Percentiles rank a stretch among this genome's conserved stretches.
Conservation (phyloP, 1,140 invertebrate genomes). For the Halictus rubicundus region DNA sequence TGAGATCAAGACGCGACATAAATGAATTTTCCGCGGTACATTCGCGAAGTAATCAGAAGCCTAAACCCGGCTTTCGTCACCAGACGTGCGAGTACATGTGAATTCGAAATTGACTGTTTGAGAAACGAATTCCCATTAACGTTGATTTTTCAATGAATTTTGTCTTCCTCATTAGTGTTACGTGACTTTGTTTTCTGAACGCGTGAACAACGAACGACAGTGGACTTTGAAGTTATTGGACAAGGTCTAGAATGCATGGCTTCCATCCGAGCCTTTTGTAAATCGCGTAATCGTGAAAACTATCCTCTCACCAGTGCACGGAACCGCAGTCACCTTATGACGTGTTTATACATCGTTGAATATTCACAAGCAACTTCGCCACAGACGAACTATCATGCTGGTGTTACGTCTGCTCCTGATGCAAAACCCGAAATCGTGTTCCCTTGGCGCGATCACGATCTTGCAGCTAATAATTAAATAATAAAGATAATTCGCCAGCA, state of each 20-base stretch:
- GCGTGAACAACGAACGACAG: background rate
- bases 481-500: too few relatives aligned
- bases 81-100: too few relatives aligned
- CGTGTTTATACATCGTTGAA: background rate
- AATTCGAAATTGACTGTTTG: too few relatives aligned
- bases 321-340: background rate
- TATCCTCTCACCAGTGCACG: background rate
- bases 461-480: too few relatives aligned
- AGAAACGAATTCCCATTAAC: too few relatives aligned
- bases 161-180: background rate
- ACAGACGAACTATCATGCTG: background rate
- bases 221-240: slow-evolving; percentile 1
- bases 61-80: too few relatives aligned
- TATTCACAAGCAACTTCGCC: background rate
- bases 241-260: background rate
- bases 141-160: background rate
- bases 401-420: background rate
- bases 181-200: background rate
- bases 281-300: background rate
- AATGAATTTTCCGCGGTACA: too few relatives aligned
- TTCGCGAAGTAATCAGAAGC: too few relatives aligned
- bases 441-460: too few relatives aligned
- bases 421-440: background rate
- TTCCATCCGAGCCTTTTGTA: background rate
- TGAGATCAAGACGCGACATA: too few relatives aligned